Conservation (phyloP, 2,797 vertebrate species). For the Hypotaenidia okinawae region DNA sequence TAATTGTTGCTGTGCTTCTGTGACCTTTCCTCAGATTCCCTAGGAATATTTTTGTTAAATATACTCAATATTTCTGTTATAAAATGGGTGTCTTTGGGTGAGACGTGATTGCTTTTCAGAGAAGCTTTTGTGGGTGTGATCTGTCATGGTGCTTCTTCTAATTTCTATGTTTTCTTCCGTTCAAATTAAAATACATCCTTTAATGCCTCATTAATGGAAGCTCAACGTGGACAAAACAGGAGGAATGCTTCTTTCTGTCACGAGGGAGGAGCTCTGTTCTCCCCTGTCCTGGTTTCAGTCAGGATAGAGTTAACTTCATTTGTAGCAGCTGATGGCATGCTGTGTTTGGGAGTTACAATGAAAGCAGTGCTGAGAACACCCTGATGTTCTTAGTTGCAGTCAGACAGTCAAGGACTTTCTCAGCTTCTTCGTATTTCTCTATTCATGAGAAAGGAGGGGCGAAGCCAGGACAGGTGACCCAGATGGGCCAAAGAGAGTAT, state of each 20-base stretch:
- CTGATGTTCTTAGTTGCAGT: too few species aligned
- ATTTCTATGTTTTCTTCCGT: not conserved
- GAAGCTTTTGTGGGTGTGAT: not conserved
- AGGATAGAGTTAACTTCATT: too few species aligned
- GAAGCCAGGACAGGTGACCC: too few species aligned
- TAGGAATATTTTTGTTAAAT: not conserved
- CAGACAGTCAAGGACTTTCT: too few species aligned
- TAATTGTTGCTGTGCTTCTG: not conserved
- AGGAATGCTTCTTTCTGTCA: not conserved
- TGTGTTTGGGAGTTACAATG: too few species aligned
- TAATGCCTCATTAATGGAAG: not conserved
- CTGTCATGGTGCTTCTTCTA: not conserved
- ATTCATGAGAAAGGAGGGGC: too few species aligned
- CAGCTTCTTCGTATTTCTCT: too few species aligned
- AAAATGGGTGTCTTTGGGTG: not conserved
- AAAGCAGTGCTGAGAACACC: too few species aligned
- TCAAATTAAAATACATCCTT: not conserved
- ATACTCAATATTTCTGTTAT: not conserved
- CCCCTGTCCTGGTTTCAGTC: too few species aligned
- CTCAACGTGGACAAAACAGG: not conserved
- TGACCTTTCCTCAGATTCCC: not conserved
- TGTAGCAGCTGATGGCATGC: too few species aligned
- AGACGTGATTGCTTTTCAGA: not conserved
- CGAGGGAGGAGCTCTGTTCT: not conserved
- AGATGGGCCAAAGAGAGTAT: too few species aligned